phyloP scores from a whole-genome alignment of 2,113 vertebrate species.

The Pelecanus crispus region DNA sequence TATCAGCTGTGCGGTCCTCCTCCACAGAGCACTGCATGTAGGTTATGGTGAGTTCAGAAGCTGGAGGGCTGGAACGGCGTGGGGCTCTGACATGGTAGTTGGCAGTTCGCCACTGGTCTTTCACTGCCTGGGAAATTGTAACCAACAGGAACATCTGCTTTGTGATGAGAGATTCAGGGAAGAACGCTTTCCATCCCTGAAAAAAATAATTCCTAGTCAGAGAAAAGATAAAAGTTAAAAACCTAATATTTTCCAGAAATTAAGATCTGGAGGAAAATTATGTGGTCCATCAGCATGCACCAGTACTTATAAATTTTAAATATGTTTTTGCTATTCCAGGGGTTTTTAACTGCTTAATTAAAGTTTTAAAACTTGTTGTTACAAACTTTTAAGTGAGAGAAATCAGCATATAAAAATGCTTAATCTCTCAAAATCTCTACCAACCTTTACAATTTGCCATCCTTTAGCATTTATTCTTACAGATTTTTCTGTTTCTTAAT shows the following conservation, averaged over 20 bases:
- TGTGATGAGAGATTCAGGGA: background rate
- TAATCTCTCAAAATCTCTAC: background rate
- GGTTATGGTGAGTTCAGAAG: background rate
- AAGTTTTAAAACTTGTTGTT: background rate
- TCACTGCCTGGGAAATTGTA: background rate
- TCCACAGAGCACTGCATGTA: fast-evolving
- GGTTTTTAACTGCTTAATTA: background rate
- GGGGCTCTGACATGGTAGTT: background rate
- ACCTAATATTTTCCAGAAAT: background rate
- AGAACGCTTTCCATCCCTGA: background rate
- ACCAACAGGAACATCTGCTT: background rate
- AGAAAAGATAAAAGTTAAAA: background rate
- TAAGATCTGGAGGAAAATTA: background rate
- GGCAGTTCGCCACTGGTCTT: background rate
- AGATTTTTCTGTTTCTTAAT: background rate
- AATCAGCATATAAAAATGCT: background rate
- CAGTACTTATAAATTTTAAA: background rate
- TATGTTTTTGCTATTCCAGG: background rate
- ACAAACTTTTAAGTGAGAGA: background rate
- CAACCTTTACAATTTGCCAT: background rate
- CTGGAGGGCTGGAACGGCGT: fast-evolving
- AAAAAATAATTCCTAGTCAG: background rate
- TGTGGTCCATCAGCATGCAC: background rate
- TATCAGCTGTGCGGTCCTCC: background rate
- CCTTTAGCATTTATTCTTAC: background rate